phyloP scores from a whole-genome alignment of 2,888 invertebrate genomes.

The Teinopalpus imperialis region DNA sequence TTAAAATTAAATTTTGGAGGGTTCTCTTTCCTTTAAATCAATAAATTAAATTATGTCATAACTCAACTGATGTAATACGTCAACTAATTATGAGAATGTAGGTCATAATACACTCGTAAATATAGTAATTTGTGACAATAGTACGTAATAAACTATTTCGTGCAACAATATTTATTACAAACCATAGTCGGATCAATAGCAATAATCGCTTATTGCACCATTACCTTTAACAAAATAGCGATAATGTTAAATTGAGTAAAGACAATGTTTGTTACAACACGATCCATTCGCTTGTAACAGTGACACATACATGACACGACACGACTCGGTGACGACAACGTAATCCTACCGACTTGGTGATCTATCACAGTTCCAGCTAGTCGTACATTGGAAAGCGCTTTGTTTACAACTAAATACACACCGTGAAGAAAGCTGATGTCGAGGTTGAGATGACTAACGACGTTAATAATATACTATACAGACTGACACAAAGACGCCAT shows the following conservation, averaged over 20 bases:
- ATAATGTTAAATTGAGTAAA: background rate
- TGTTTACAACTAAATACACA: constrained; percentile 30
- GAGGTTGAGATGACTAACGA: constrained; percentile 22
- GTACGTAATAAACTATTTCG: constrained; percentile 15
- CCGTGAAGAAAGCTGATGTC: constrained; percentile 27
- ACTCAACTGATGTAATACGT: constrained; percentile 1
- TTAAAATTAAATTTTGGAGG: too few species aligned
- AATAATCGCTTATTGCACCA: constrained; percentile 10
- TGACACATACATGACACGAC: constrained; percentile 15
- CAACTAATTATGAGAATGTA: constrained; percentile 2
- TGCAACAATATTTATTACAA: constrained; percentile 3
- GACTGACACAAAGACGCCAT: constrained; percentile 9
- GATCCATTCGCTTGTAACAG: background rate
- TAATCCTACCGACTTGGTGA: constrained; percentile 13
- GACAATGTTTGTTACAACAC: constrained; percentile 6
- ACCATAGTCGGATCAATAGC: constrained; percentile 3
- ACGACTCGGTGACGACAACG: constrained; percentile 14
- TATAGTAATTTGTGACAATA: constrained; percentile 3
- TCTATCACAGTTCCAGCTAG: constrained; percentile 13
- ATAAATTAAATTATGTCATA: background rate
- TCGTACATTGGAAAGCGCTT: constrained; percentile 32
- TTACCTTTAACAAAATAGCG: constrained; percentile 7
- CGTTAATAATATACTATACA: constrained; percentile 13
- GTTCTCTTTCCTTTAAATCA: too few species aligned
- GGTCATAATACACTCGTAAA: too few species aligned